A percentile compares a stretch with the other conserved stretches of the same genome.
phyloP scores from a whole-genome alignment of 2,888 invertebrate species.

The Beris chalybata region DNA sequence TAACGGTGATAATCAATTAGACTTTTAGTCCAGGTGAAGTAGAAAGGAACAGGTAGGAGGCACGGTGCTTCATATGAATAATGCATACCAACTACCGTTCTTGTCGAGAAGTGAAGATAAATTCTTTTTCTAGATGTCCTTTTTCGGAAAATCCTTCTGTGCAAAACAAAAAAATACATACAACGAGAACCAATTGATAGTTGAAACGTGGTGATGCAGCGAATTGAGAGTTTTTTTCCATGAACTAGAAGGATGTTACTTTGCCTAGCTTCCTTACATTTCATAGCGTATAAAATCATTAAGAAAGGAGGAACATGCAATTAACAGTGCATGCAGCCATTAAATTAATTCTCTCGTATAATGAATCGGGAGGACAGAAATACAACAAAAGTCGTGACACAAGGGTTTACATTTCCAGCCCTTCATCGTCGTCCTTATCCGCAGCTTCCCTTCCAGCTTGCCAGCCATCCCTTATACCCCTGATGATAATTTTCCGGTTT shows the following conservation, averaged over 20 bases:
- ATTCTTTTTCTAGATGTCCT: too few relatives aligned
- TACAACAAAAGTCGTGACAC: constrained; percentile 38
- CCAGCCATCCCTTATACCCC: constrained; percentile 22
- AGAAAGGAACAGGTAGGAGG: too few relatives aligned
- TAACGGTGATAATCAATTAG: too few relatives aligned
- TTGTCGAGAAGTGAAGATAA: too few relatives aligned
- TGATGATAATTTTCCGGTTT: constrained; percentile 39
- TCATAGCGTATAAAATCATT: constrained; percentile 4
- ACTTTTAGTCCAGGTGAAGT: too few relatives aligned
- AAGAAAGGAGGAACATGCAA: constrained; percentile 21
- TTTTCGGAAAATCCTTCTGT: too few relatives aligned
- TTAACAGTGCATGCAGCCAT: constrained; percentile 32
- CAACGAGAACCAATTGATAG: too few relatives aligned
- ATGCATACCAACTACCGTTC: too few relatives aligned
- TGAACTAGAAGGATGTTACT: constrained; percentile 18
- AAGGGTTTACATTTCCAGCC: constrained; percentile 37
- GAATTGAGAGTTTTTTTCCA: background rate
- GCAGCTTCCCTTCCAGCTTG: constrained; percentile 7
- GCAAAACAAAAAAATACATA: too few relatives aligned
- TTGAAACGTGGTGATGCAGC: too few relatives aligned
- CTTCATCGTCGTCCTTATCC: constrained; percentile 13
- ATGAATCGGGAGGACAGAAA: constrained; percentile 31
- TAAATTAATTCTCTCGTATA: constrained; percentile 33
- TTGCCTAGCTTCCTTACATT: constrained; percentile 19
- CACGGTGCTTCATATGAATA: too few relatives aligned